These are phyloP conservation scores for Rhynchotus rufescens DNA, from an alignment of 2,797 vertebrate species.

Conservation along the genomic window DNA sequence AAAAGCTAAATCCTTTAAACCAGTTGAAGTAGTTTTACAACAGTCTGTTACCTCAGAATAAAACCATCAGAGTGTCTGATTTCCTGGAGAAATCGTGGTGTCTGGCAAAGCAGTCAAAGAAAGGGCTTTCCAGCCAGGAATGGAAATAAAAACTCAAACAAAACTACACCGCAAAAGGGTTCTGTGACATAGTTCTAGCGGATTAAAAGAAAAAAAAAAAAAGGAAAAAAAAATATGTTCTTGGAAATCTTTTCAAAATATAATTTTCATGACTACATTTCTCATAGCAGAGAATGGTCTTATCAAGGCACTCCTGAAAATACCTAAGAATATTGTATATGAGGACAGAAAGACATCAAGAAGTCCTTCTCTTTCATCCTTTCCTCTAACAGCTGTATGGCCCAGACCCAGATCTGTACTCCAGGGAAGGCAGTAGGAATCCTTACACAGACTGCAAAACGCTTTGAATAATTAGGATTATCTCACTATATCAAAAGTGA, in stretches of 20 bases:
- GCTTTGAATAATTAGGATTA: not conserved
- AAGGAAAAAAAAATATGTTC: not conserved
- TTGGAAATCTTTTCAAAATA: conserved; percentile 26
- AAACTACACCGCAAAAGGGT: conserved; percentile 4
- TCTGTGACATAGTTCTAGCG: not conserved
- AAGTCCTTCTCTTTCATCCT: not conserved
- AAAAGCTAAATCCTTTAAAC: conserved; percentile 41
- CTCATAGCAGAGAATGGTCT: conserved; percentile 31
- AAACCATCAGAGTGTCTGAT: conserved; percentile 26
- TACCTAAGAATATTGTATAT: not conserved
- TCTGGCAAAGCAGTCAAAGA: conserved; percentile 35
- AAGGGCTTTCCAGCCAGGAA: conserved; percentile 18
- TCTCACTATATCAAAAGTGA: not conserved
- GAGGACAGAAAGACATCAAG: not conserved
- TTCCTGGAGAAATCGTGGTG: conserved; percentile 46
- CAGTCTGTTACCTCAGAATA: conserved; percentile 34
- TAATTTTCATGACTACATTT: conserved; percentile 56
- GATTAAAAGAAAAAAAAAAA: not conserved
- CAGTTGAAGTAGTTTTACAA: conserved; percentile 48
- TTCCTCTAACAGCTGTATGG: not conserved
- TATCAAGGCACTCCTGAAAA: conserved; percentile 5
- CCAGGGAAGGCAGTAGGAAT: not conserved
- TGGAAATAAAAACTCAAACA: conserved; percentile 57
- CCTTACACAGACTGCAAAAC: not conserved
- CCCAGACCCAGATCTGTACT: not conserved